A percentile compares a stretch with the other conserved stretches of the same genome.
phyloP scores from a whole-genome alignment of 2,888 invertebrate genomes.

The Cosmopolites sordidus region DNA sequence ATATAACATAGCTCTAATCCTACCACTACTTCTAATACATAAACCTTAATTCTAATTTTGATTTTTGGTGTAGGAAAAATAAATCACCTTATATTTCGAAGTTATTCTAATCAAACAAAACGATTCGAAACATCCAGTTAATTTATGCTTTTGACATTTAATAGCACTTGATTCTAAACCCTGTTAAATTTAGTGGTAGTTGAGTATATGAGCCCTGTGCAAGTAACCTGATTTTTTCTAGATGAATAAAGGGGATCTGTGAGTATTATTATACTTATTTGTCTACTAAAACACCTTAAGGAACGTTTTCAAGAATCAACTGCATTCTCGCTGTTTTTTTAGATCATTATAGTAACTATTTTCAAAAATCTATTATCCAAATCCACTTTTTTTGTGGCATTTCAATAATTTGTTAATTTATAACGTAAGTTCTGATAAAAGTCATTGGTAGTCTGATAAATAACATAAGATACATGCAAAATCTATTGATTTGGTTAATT shows the following conservation, averaged over 20 bases:
- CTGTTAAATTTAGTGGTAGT: neutral
- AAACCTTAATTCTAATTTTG: conserved; percentile 16
- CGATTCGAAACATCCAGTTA: neutral
- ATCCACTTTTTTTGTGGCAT: too few species aligned
- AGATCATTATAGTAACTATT: too few species aligned
- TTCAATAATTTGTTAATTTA: too few species aligned
- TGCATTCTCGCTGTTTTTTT: too few species aligned
- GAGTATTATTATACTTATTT: neutral
- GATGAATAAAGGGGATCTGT: neutral
- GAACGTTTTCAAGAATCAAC: too few species aligned
- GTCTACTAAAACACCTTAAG: too few species aligned
- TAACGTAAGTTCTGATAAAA: too few species aligned
- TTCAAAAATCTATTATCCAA: too few species aligned
- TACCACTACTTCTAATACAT: too few species aligned
- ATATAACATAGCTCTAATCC: neutral
- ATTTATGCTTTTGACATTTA: neutral
- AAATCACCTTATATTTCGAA: neutral
- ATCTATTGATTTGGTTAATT: too few species aligned
- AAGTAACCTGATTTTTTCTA: neutral
- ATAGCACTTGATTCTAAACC: conserved; percentile 1
- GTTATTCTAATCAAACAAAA: neutral
- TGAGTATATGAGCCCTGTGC: neutral
- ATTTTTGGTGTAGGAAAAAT: conserved; percentile 8
- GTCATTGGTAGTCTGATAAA: too few species aligned
- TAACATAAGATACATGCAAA: too few species aligned